Percentiles rank a stretch among this genome's conserved stretches.
phyloP scores from a whole-genome alignment of 2,797 vertebrate genomes.

The Champsocephalus gunnari region DNA sequence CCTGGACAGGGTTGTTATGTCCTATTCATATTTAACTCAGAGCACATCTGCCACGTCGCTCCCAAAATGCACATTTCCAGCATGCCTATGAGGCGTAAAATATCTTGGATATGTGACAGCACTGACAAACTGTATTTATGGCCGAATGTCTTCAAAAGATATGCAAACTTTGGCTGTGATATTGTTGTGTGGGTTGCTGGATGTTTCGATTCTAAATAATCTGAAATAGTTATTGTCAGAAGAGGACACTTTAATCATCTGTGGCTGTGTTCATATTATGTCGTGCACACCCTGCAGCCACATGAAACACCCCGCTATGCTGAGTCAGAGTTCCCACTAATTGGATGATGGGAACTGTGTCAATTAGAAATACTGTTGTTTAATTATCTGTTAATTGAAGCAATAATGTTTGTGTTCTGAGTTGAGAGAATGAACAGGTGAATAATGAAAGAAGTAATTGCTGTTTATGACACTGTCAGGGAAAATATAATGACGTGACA shows the following conservation, averaged over 20 bases:
- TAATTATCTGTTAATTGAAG: conserved; percentile 85
- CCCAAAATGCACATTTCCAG: conserved; percentile 79
- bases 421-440: conserved; percentile 81
- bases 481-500: conserved; percentile 76
- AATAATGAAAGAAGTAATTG: conserved; percentile 84
- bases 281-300: conserved; percentile 44
- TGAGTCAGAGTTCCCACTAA: conserved; percentile 74
- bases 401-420: conserved; percentile 81
- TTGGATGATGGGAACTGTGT: conserved; percentile 81
- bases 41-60: conserved; percentile 75
- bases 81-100: conserved; percentile 69
- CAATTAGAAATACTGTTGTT: conserved; percentile 84
- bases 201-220: conserved; percentile 62
- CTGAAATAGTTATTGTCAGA: conserved; percentile 43
- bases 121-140: conserved; percentile 72
- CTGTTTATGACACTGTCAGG: conserved; percentile 83
- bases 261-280: conserved; percentile 30
- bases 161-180: conserved; percentile 45
- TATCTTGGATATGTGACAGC: conserved; percentile 70
- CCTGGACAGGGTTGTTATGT: conserved; percentile 83
- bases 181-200: conserved; percentile 33
- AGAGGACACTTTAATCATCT: conserved; percentile 46
- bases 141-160: conserved; percentile 49
- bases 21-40: conserved; percentile 85
- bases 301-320: conserved; percentile 35